Conservation (phyloP, 2,113 vertebrate species). For the Sylvicapra grimmia region DNA sequence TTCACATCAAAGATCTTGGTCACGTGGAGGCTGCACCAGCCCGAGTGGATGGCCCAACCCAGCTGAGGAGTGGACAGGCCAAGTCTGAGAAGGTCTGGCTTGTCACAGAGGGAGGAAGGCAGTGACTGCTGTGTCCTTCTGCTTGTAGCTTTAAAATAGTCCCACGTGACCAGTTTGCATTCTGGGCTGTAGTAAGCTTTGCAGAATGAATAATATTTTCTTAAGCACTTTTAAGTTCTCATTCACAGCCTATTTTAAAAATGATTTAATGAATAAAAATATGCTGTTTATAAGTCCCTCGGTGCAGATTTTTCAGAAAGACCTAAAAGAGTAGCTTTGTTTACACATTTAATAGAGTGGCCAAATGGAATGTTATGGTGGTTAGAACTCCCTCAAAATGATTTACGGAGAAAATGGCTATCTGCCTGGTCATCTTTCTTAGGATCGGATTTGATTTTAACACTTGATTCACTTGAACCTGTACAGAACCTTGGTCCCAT, state of each 20-base stretch:
- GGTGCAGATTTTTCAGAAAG: slow-evolving; percentile 51
- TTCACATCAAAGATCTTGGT: slow-evolving; percentile 13
- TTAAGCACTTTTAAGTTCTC: slow-evolving; percentile 64
- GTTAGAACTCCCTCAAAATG: slow-evolving; percentile 50
- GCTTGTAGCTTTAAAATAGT: slow-evolving; percentile 35
- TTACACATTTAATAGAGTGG: slow-evolving; percentile 47
- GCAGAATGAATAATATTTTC: slow-evolving; percentile 72
- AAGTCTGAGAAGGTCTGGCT: neutral
- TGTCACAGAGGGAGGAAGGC: neutral
- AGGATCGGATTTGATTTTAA: slow-evolving; percentile 17
- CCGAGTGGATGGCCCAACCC: neutral
- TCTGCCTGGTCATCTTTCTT: slow-evolving; percentile 2
- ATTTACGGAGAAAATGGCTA: slow-evolving; percentile 25
- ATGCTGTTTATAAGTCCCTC: slow-evolving; percentile 60
- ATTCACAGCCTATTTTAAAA: slow-evolving; percentile 56
- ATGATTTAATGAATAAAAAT: slow-evolving; percentile 67
- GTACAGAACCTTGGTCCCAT: neutral
- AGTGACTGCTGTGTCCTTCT: slow-evolving; percentile 24
- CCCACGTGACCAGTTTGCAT: slow-evolving; percentile 56
- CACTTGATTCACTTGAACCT: slow-evolving; percentile 33
- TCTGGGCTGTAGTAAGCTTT: slow-evolving; percentile 49
- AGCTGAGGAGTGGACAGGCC: neutral
- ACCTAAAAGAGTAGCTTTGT: slow-evolving; percentile 48
- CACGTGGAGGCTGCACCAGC: neutral
- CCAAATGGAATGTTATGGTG: neutral